Evolutionary conservation across 2,888 invertebrate genomes (phyloP).

Genomic region (Acanthosepion esculentum): DNA sequence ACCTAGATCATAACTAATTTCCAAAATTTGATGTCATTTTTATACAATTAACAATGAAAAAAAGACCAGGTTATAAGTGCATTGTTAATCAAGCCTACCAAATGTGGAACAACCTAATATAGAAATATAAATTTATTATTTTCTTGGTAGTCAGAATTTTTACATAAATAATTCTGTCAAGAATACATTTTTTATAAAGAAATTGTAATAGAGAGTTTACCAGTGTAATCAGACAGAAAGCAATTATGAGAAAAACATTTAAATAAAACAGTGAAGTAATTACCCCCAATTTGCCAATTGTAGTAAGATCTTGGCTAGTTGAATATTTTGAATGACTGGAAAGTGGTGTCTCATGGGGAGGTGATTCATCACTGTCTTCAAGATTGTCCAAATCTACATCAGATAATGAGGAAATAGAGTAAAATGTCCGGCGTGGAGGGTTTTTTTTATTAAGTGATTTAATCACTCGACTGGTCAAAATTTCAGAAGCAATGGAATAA

Average conservation of each 20-base stretch:
- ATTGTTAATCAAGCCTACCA: too few relatives aligned
- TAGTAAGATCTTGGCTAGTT: slow-evolving; percentile 40
- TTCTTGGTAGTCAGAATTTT: too few relatives aligned
- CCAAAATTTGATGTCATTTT: too few relatives aligned
- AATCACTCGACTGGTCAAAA: slow-evolving; percentile 38
- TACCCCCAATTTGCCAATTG: not conserved
- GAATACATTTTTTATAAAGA: too few relatives aligned
- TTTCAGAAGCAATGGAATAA: slow-evolving; percentile 42
- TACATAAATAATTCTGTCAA: too few relatives aligned
- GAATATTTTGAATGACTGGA: slow-evolving; percentile 8
- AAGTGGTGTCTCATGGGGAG: not conserved
- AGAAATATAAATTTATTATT: too few relatives aligned
- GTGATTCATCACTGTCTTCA: not conserved
- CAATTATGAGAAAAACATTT: not conserved
- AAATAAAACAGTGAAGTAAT: not conserved
- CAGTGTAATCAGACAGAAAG: not conserved
- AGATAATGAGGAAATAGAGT: slow-evolving; percentile 36
- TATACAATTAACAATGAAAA: too few relatives aligned
- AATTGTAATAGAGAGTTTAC: not conserved
- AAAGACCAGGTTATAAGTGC: too few relatives aligned
- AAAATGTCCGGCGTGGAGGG: slow-evolving; percentile 45
- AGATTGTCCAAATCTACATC: slow-evolving; percentile 35
- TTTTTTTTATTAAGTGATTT: slow-evolving; percentile 25
- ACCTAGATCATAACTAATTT: too few relatives aligned
- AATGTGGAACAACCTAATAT: too few relatives aligned